phyloP scores from a whole-genome alignment of 2,888 invertebrate genomes.

The Papilio demoleus region DNA sequence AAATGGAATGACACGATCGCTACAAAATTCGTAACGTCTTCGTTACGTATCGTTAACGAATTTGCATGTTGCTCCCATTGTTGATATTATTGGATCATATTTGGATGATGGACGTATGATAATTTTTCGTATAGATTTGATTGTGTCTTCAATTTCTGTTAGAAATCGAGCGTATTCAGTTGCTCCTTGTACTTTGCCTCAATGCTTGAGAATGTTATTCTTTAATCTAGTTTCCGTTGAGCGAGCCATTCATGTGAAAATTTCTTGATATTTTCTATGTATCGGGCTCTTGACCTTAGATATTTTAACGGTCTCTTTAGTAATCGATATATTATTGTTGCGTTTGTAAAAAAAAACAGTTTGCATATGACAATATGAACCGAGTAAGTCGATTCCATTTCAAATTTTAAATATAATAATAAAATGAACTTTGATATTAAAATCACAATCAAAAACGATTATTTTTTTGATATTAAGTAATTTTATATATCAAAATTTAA shows the following conservation, averaged over 20 bases:
- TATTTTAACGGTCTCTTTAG: conserved; percentile 65
- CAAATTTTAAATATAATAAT: background rate
- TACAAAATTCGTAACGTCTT: conserved; percentile 49
- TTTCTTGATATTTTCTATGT: conserved; percentile 54
- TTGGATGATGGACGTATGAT: conserved; percentile 78
- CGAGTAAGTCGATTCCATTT: background rate
- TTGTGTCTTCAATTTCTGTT: conserved; percentile 59
- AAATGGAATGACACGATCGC: conserved; percentile 49
- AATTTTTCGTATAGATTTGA: conserved; percentile 64
- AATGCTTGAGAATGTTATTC: conserved; percentile 71
- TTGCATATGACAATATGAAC: conserved; percentile 32
- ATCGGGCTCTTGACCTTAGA: conserved; percentile 62
- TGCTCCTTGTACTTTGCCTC: conserved; percentile 53
- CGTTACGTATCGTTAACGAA: conserved; percentile 68
- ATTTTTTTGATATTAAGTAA: background rate
- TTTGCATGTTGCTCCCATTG: conserved; percentile 73
- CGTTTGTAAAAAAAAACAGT: conserved; percentile 19
- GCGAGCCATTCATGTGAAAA: conserved; percentile 71
- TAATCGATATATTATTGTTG: conserved; percentile 39
- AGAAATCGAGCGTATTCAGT: conserved; percentile 55
- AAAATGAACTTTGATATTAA: background rate
- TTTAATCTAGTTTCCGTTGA: conserved; percentile 76
- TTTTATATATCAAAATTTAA: no score
- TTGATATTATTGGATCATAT: conserved; percentile 73
- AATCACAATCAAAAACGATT: no score